Base-by-base conservation (phyloP, 2,113 vertebrate species). In the Noturus placidus region DNA sequence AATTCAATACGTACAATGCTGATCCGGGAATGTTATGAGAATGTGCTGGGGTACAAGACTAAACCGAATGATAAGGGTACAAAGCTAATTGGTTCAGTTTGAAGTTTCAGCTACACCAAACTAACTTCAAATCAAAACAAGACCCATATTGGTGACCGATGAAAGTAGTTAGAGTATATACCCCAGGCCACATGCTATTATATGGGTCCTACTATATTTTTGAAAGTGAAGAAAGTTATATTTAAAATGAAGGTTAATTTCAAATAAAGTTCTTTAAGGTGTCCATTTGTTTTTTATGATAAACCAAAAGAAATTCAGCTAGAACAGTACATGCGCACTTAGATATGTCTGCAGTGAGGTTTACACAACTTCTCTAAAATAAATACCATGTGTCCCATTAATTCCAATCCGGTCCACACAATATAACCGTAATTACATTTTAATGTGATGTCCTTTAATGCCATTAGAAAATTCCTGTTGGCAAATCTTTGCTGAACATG, bases 401-500 rank as follows among this genome's bases (percentile, higher is more conserved):
- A 65, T 78, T 82, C 84, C 78, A 88, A 89, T 42, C 63, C 57
- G 70, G 72, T 77, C 72, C 85, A 84, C n/a, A 81, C 57, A 81
- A 83, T 80, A 70, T 69, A 78, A 79, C 42, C 27, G 82, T 46
- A 81, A 83, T 38, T 82, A 78, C 52, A 67, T 65, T 50, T 50
- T 63, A 78, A 5, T 3, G 19, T 42, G 25, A 84, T 61, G 25
- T 79, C 83, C 72, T 42, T 52, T 81, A 87, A 52, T 57, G 77
- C 63, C 63, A 87, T 97, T 93, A 99, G 94, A 99, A 99, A 90
- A 99, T 98, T 22, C 98, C 97, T 3, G 96, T 98, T 84, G 97
- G 97, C 87, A 99, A 92, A 83, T 99, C 98, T 94, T 97, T 97
- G 91, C 96, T 99, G 93, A 99, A 99, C 97, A 99, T 97, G 94